Base-by-base conservation (phyloP, 2,888 invertebrate genomes). In the Schizotus pectinicornis region DNA sequence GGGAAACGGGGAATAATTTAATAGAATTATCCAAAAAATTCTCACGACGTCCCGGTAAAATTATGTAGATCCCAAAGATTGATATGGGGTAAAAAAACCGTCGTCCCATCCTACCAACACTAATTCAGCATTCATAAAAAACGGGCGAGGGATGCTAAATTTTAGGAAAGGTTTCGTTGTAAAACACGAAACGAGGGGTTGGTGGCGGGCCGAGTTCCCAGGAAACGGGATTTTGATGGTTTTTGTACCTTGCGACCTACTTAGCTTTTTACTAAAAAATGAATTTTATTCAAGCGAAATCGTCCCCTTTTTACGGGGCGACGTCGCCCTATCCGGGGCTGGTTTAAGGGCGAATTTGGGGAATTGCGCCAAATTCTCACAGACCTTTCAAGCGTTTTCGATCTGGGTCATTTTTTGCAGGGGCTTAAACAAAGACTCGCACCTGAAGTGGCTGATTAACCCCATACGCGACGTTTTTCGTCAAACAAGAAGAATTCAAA, bases 191-290 rank as follows among this genome's bases (percentile, higher is more conserved):
- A n/a, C n/a, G 47, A 43, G 22, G 31, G 45, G 47, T 56, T 56
- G 55, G 33, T 35, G 47, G 47, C 35, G 22, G 47, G 11, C 35
- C 8, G 7, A 31, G 51, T 70, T 70, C 70, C 67, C 70, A 70
- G 67, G 70, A 70, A 68, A 70, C 67, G 66, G 60, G 64, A 64
- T 69, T 69, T 64, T 59, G 64, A 63, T 53, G 52, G 53, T 56
- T 49, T 57, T 63, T 65, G 63, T 63, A 61, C 56, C 58, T 64
- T 50, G 48, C 59, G 61, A 53, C 61, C 63, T 63, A 64, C 56
- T 56, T 54, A 55, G 46, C 56, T 64, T 64, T 64, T 59, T 48
- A 47, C 53, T 50, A 34, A 62, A 58, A 62, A 62, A 55, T 56
- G 38, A 49, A 42, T 57, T 59, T 59, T 41, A 58, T 55, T 52